phyloP scores from a whole-genome alignment of 2,888 invertebrate genomes.

The Arctia plantaginis region DNA sequence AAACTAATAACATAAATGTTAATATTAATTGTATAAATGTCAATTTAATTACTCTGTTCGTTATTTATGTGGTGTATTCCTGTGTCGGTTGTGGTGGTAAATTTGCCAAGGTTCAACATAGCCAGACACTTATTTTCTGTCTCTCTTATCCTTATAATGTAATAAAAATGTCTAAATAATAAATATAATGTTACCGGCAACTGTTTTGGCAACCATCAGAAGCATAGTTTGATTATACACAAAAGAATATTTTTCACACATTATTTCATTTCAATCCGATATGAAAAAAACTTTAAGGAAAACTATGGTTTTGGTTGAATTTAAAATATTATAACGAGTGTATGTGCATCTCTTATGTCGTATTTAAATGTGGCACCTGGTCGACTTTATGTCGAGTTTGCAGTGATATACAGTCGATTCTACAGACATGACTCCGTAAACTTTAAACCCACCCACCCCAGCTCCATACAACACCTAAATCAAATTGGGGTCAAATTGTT shows the following conservation, averaged over 20 bases:
- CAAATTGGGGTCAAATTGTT: background rate
- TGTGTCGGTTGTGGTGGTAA: constrained; percentile 50
- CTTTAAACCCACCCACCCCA: background rate
- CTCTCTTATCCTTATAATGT: constrained; percentile 1
- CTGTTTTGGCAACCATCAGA: background rate
- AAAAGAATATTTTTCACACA: background rate
- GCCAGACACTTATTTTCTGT: constrained; percentile 4
- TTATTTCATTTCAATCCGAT: background rate
- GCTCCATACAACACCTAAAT: background rate
- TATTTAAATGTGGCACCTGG: background rate
- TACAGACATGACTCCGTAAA: background rate
- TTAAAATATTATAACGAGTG: background rate
- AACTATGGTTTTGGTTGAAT: background rate
- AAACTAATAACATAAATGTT: constrained; percentile 13
- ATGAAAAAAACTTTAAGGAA: background rate
- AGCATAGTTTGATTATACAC: background rate
- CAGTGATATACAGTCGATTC: background rate
- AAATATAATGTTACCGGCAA: no score
- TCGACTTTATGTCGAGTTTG: background rate
- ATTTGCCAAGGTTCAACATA: constrained; percentile 28
- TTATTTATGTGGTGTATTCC: constrained; percentile 26
- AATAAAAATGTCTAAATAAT: background rate
- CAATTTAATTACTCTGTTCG: constrained; percentile 26
- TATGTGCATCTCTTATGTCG: no score
- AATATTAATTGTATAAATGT: constrained; percentile 21